Conservation (phyloP, 2,888 invertebrate genomes). For the Diloba caeruleocephala region DNA sequence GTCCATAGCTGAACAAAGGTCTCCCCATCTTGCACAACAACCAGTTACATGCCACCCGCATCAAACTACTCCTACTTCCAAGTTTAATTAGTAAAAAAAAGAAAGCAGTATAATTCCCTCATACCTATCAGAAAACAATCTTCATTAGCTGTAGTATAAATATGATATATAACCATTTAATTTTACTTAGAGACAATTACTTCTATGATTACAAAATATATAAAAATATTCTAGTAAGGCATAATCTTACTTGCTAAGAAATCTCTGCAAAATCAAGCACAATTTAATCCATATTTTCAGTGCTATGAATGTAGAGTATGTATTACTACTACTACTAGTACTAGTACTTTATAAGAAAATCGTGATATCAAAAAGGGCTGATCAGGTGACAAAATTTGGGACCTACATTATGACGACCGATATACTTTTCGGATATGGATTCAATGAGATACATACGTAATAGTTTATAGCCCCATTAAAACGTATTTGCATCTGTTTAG, state of each 20-base stretch:
- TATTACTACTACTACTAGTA: too few relatives aligned
- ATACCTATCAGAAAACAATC: too few relatives aligned
- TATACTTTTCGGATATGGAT: conserved; percentile 4
- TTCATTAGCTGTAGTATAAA: too few relatives aligned
- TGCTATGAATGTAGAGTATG: too few relatives aligned
- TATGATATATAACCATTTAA: neutral
- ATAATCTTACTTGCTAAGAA: neutral
- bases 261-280: neutral
- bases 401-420: conserved; percentile 13
- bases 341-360: neutral
- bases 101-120: too few relatives aligned
- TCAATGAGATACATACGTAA: too few relatives aligned
- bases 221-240: neutral
- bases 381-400: conserved; percentile 44
- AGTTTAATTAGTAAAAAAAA: too few relatives aligned
- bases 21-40: too few relatives aligned
- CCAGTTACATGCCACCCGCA: too few relatives aligned
- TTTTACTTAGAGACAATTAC: neutral
- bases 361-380: conserved; percentile 7
- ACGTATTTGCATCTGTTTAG: neutral
- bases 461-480: too few relatives aligned
- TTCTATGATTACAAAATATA: neutral
- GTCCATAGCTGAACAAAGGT: too few relatives aligned
- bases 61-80: too few relatives aligned
- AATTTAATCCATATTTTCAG: neutral